phyloP scores from a whole-genome alignment of 2,797 vertebrate species.

The Galaxias olidus region DNA sequence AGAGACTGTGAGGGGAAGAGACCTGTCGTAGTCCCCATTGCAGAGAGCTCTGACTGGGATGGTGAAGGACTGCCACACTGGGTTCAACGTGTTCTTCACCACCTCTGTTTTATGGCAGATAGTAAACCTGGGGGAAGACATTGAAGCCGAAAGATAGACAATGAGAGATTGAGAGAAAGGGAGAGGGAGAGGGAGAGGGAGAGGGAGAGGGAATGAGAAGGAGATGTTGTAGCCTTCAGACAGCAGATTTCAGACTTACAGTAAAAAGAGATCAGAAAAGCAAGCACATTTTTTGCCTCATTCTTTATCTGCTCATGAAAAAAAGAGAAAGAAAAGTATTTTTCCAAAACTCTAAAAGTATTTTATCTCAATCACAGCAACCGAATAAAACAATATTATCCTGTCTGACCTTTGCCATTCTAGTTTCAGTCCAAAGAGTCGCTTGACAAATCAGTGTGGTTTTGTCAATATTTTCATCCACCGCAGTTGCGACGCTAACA shows the following conservation, averaged over 20 bases:
- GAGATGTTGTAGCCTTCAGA: background rate
- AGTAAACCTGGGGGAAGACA: conserved; percentile 77
- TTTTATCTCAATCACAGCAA: no score
- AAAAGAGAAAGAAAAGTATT: no score
- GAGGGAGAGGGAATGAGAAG: background rate
- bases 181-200: conserved; percentile 9
- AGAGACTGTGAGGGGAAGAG: conserved; percentile 16
- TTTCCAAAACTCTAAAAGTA: no score
- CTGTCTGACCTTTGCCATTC: background rate
- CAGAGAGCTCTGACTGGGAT: conserved; percentile 89
- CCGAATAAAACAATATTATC: no score
- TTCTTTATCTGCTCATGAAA: no score
- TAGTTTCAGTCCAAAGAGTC: no score
- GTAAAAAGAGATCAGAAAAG: no score
- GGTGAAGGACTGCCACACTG: conserved; percentile 86
- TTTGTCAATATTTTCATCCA: conserved; percentile 31
- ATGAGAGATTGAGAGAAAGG: background rate
- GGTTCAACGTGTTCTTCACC: conserved; percentile 89
- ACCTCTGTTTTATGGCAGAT: conserved; percentile 94
- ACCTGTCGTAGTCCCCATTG: conserved; percentile 91
- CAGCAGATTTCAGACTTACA: no score
- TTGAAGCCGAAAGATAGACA: background rate
- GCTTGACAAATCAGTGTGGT: conserved; percentile 40
- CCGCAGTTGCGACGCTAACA: conserved; percentile 33
- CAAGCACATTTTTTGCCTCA: no score